Evolutionary conservation across 1,140 invertebrate genomes (phyloP), one percentile per base, ranked within the genome.

Genomic region (Hycleus phaleratus): DNA sequence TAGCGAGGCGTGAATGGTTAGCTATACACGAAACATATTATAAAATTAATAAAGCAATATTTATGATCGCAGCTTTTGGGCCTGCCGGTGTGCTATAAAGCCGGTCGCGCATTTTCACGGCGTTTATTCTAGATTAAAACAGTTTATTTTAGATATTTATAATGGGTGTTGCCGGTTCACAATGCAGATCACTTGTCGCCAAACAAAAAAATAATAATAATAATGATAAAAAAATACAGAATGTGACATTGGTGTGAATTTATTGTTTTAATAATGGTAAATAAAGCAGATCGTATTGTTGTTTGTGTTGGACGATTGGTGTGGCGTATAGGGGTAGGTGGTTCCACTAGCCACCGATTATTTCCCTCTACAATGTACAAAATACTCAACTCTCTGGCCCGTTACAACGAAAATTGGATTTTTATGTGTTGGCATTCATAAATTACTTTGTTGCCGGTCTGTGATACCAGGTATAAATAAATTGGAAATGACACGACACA

Each of bases 181-280:
- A 70, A 71, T 70, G 71, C 69, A 70, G 71, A 72, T 72, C 71
- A 73, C 68, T 73, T 71, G 68, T 71, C 70, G 70, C 63, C 61
- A 53, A 52, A 46, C 18, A 18, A 61, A 66, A 68, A 65, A 70
- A 71, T 69, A 69, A 68, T 65, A 69, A 18, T 18, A 18, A 18
- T 18, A 18, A 18, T 18, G 18, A 18, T 18, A 18, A 18, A 18
- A 70, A 69, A 70, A 68, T 68, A 69, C 70, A 61, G 63, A 70
- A 71, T 67, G 70, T 70, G 68, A 73, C 71, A 68, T 64, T 63
- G 64, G 50, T 49, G 62, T 63, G 64, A 71, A 73, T 73, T 73
- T 73, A 73, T 73, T 68, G 71, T 73, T 73, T 73, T 73, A 73
- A 73, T 73, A 73, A 73, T 73, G 70, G 71, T 68, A 73, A 73